Base-by-base conservation (phyloP, 2,113 vertebrate species). In the Otolemur garnettii region DNA sequence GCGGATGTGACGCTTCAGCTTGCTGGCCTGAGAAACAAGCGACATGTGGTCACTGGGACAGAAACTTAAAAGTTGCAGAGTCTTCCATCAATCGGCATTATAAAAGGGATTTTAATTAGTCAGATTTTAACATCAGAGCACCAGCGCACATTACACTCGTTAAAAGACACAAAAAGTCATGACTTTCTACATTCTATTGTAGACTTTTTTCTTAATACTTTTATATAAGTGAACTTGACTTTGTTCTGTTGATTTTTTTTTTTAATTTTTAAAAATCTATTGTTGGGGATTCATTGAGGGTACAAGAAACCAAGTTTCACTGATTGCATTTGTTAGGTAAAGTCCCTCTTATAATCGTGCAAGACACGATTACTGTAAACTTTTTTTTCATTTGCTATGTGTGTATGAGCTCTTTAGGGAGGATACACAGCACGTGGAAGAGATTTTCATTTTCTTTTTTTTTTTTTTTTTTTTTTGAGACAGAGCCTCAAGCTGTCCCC, bases 1-100 rank as follows among this genome's bases (percentile, higher is more conserved):
- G 30, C 97, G 96, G 6, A 98, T 1, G 33, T 98, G 98, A 0
- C 97, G 91, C 2, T 98, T 98, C 98, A 98, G 91, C 71, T 99
- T 98, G 88, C 98, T 98, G 3, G 98, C 98, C 98, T 99, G 45
- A 2, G 4, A 26, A 0, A 60, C 57, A 97, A 53, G 33, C 0
- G 13, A 93, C 50, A 64, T 22, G 84, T 4, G 0, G 1, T 28
- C 2, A 33, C 12, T 42, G 60, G 45, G 71, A 30, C 1, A 24
- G 71, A 7, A 28, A 3, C 50, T 5, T 12, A 7, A 2, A 4
- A 22, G 19, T 5, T 50, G 42, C 0, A 1, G 74, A 1, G 24
- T 24, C 69, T 72, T 4, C 42, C 0, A 7, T 7, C 4, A 28
- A 1, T 3, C 38, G 4, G 71, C 66, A 0, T 35, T 1, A 10